Evolutionary conservation across 2,888 invertebrate species (phyloP).

Genomic region (Dasypogon diadema): DNA sequence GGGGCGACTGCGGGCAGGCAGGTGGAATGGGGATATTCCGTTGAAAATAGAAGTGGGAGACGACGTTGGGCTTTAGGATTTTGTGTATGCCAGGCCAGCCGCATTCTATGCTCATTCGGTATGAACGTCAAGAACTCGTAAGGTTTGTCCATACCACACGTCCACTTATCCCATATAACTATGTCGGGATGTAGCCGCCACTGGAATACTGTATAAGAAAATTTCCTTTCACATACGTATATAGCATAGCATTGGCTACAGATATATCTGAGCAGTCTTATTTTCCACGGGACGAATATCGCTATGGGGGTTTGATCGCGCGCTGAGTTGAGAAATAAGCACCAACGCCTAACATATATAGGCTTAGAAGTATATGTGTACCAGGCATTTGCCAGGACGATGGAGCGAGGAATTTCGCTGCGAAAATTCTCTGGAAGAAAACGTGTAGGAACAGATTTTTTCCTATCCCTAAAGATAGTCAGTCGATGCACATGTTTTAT

Average conservation of each 20-base stretch:
- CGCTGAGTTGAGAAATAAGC: slow-evolving; percentile 52
- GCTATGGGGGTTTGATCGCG: slow-evolving; percentile 51
- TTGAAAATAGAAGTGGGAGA: slow-evolving; percentile 43
- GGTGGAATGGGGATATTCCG: slow-evolving; percentile 14
- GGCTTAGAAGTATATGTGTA: slow-evolving; percentile 10
- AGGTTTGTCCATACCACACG: slow-evolving; percentile 52
- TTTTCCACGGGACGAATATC: slow-evolving; percentile 50
- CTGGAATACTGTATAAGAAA: slow-evolving; percentile 21
- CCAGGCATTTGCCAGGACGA: slow-evolving; percentile 26
- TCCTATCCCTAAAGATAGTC: slow-evolving; percentile 39
- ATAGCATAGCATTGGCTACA: neutral
- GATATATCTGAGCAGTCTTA: slow-evolving; percentile 38
- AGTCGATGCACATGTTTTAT: slow-evolving; percentile 43
- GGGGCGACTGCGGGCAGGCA: neutral
- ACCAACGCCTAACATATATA: slow-evolving; percentile 48
- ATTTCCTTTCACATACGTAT: slow-evolving; percentile 25
- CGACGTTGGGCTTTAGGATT: slow-evolving; percentile 50
- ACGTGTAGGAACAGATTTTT: slow-evolving; percentile 39
- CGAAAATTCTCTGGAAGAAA: slow-evolving; percentile 41
- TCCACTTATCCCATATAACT: slow-evolving; percentile 51
- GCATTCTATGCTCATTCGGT: slow-evolving; percentile 46
- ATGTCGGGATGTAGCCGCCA: slow-evolving; percentile 35
- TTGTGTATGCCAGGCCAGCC: slow-evolving; percentile 48
- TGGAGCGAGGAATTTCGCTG: slow-evolving; percentile 50
- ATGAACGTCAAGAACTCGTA: slow-evolving; percentile 51